Percentiles rank a stretch among this genome's conserved stretches.
phyloP scores from a whole-genome alignment of 2,113 vertebrate genomes.

The Axis porcinus region DNA sequence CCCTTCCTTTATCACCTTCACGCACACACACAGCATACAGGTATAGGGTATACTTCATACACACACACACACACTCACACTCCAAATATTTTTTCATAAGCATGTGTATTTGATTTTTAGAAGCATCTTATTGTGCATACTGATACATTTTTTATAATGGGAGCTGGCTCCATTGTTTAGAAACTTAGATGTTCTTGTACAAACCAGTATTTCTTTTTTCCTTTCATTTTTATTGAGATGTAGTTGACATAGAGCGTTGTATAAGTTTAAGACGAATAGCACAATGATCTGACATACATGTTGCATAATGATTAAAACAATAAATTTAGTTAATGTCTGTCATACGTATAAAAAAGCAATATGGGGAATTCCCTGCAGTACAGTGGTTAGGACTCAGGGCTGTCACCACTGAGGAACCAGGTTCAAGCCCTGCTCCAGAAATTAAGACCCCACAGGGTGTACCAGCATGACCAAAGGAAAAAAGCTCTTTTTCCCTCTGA shows the following conservation, averaged over 20 bases:
- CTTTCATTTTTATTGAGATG: neutral
- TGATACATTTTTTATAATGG: neutral
- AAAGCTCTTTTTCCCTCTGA: neutral
- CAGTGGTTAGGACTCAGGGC: neutral
- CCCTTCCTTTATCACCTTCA: neutral
- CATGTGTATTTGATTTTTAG: neutral
- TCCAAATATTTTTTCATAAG: neutral
- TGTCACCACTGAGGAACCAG: neutral
- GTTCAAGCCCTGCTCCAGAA: neutral
- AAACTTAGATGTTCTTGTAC: neutral
- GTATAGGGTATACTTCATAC: too few relatives aligned
- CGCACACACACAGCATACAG: neutral
- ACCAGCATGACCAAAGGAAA: neutral
- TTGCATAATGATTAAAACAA: neutral
- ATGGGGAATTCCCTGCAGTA: neutral
- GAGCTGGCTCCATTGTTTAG: neutral
- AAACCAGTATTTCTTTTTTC: neutral
- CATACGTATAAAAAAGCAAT: neutral
- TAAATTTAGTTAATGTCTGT: neutral
- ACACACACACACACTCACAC: neutral
- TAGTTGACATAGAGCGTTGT: neutral
- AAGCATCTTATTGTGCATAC: neutral
- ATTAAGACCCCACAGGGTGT: neutral
- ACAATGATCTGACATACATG: neutral
- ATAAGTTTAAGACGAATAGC: neutral